A percentile compares a stretch with the other conserved stretches of the same genome.
Conservation (phyloP, 2,797 vertebrate genomes). For the Aeoliscus strigatus region DNA sequence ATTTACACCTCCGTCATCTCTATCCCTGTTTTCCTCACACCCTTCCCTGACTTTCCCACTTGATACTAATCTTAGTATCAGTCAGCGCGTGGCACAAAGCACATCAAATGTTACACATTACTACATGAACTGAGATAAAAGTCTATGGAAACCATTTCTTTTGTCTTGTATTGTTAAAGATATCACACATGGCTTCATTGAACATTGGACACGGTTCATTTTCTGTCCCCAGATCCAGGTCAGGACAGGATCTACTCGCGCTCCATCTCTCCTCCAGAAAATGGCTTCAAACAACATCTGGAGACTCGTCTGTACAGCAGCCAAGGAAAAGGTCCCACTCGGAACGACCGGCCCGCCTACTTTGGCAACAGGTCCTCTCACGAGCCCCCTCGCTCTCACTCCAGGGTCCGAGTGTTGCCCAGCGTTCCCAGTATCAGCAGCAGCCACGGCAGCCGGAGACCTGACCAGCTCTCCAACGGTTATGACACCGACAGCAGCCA, state of each 20-base stretch:
- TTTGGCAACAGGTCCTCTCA: constrained; percentile 48
- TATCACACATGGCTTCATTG: too few species aligned
- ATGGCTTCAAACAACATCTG: constrained; percentile 74
- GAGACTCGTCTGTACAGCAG: constrained; percentile 79
- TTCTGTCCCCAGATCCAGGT: constrained; percentile 51
- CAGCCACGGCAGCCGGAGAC: constrained; percentile 35
- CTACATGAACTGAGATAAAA: too few species aligned
- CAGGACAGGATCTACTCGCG: constrained; percentile 69
- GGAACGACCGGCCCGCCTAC: constrained; percentile 60
- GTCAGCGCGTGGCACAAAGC: too few species aligned
- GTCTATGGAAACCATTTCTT: too few species aligned
- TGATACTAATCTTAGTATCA: too few species aligned
- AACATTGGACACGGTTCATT: too few species aligned
- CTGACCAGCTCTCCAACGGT: constrained; percentile 68
- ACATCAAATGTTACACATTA: too few species aligned
- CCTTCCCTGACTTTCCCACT: constrained; percentile 18
- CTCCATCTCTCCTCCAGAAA: constrained; percentile 75
- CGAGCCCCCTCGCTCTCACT: constrained; percentile 41
- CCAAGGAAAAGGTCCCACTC: constrained; percentile 83
- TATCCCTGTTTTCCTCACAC: constrained; percentile 17
- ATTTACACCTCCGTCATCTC: constrained; percentile 63
- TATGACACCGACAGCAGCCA: constrained; percentile 92
- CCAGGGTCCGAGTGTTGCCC: constrained; percentile 50
- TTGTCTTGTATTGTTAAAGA: too few species aligned
- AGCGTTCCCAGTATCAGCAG: constrained; percentile 40